A percentile compares a stretch with the other conserved stretches of the same genome.
phyloP scores from a whole-genome alignment of 2,888 invertebrate genomes.

The Erebia aethiops region DNA sequence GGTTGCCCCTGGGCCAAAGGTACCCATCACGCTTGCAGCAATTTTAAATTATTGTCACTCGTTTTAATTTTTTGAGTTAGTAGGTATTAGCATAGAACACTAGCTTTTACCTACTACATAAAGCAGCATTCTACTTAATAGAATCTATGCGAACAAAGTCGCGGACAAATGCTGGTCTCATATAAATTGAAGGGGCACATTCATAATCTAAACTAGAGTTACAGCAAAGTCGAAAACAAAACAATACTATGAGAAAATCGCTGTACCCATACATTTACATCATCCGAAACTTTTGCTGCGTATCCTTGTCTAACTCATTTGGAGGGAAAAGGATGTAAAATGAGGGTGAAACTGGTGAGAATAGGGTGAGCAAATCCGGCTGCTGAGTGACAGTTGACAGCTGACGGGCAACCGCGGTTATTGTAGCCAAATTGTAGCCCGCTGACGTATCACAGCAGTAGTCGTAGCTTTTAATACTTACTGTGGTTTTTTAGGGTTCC shows the following conservation, averaged over 20 bases:
- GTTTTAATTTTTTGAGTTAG: too few relatives aligned
- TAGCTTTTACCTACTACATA: too few relatives aligned
- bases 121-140: background rate
- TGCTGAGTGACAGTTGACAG: constrained; percentile 71
- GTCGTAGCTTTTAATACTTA: too few relatives aligned
- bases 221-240: constrained; percentile 19
- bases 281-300: constrained; percentile 37
- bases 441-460: background rate
- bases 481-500: too few relatives aligned
- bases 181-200: background rate
- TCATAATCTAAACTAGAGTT: background rate
- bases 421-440: constrained; percentile 30
- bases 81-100: too few relatives aligned
- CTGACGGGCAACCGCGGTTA: constrained; percentile 47
- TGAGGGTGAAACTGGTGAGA: constrained; percentile 44
- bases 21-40: too few relatives aligned
- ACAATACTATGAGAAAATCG: constrained; percentile 21
- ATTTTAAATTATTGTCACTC: too few relatives aligned
- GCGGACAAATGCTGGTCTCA: background rate
- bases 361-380: constrained; percentile 59
- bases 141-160: background rate
- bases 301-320: constrained; percentile 22
- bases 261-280: constrained; percentile 19
- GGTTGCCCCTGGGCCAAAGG: too few relatives aligned
- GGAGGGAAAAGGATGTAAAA: constrained; percentile 34